Percentiles rank a stretch among this genome's conserved stretches.
Conservation (phyloP, 2,113 vertebrate genomes). For the Ceyx margarethae region DNA sequence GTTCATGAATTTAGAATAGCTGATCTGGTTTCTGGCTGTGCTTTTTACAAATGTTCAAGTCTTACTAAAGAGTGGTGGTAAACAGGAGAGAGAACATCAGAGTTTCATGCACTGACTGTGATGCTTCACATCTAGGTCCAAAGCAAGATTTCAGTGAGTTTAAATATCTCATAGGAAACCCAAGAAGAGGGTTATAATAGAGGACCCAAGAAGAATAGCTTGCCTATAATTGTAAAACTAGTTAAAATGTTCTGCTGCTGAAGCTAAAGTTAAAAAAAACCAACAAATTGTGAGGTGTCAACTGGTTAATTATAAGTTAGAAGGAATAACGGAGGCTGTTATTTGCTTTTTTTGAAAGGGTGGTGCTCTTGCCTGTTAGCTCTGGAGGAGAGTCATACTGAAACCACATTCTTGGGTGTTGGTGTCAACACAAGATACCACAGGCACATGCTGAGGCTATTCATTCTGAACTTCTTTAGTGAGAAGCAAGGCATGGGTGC, state of each 20-base stretch:
- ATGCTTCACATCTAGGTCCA: not conserved
- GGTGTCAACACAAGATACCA: not conserved
- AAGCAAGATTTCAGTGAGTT: rapidly evolving
- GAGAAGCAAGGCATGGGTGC: not conserved
- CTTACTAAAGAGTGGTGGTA: not conserved
- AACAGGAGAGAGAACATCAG: rapidly evolving
- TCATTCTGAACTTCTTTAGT: not conserved
- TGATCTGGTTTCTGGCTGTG: not conserved
- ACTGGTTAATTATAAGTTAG: rapidly evolving
- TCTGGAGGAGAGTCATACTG: not conserved
- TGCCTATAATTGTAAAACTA: not conserved
- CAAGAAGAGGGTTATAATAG: too few relatives aligned
- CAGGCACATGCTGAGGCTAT: not conserved
- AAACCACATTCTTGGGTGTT: not conserved
- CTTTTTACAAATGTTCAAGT: not conserved
- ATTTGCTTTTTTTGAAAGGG: rapidly evolving
- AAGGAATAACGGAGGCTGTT: not conserved
- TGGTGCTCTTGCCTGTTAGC: not conserved
- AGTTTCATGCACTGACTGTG: not conserved
- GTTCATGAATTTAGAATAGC: not conserved
- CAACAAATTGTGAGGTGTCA: not conserved
- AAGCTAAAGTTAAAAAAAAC: not conserved
- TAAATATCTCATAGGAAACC: not conserved
- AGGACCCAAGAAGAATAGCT: not conserved
- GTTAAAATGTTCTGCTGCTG: not conserved